phyloP scores from a whole-genome alignment of 1,140 invertebrate species.

The Hormaphis cornu region DNA sequence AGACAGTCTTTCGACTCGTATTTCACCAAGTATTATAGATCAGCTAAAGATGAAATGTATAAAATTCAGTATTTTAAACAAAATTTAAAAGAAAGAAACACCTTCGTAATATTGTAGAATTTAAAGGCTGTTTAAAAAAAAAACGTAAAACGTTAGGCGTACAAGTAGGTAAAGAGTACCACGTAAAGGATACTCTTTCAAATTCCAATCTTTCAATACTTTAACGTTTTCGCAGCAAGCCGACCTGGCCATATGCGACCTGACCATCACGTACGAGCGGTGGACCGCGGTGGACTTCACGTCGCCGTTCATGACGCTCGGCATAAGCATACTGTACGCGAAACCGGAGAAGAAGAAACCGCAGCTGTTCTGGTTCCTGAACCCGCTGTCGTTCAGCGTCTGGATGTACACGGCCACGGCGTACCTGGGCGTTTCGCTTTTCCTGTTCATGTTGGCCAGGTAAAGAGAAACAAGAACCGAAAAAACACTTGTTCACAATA shows the following conservation, averaged over 20 bases:
- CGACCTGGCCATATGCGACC: conserved; percentile 81
- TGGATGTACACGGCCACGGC: conserved; percentile 95
- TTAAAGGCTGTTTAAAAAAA: too few relatives aligned
- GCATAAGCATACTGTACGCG: conserved; percentile 84
- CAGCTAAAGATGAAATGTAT: too few relatives aligned
- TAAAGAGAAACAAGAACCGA: conserved; percentile 41
- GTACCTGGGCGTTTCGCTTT: conserved; percentile 81
- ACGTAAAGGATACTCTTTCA: neutral
- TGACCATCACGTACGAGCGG: conserved; percentile 82
- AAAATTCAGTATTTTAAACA: too few relatives aligned
- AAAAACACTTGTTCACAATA: neutral
- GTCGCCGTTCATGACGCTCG: conserved; percentile 77
- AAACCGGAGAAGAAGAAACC: conserved; percentile 84
- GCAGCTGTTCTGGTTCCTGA: conserved; percentile 85
- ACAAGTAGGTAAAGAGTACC: too few relatives aligned
- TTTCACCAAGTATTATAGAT: too few relatives aligned
- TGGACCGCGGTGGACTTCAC: conserved; percentile 80
- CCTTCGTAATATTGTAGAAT: too few relatives aligned
- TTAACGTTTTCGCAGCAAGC: conserved; percentile 57
- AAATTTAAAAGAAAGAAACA: too few relatives aligned
- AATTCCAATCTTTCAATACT: neutral
- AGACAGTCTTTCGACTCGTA: too few relatives aligned
- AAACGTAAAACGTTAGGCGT: too few relatives aligned
- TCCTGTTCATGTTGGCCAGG: conserved; percentile 88
- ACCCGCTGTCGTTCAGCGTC: conserved; percentile 84